Evolutionary conservation across 2,113 vertebrate genomes (phyloP), one percentile per base, ranked within the genome.

Genomic region (Pseudopodoces humilis): DNA sequence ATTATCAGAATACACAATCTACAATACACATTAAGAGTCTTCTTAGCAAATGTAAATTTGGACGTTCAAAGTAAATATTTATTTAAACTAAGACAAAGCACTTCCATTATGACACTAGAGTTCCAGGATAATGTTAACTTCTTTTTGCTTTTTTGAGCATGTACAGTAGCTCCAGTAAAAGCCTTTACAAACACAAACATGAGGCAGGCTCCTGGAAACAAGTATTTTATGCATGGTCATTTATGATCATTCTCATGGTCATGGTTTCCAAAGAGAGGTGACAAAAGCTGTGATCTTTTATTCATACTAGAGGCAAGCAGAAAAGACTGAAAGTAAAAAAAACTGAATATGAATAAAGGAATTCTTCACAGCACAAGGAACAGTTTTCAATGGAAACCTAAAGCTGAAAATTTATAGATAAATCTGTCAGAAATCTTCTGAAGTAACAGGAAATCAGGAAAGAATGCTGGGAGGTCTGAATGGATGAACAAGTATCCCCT

Each of bases 21-120:
- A 47, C 46, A 53, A 50, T 13, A 80, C 79, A 67, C 76, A 83
- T 67, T 81, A 93, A 43, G 43, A 85, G 52, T 70, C 78, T 79
- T 91, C 65, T 76, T 55, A 60, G 62, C 50, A 63, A 83, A 93
- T 64, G 71, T 68, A 93, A 88, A 94, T 92, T 90, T 88, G 64
- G 44, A 71, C 35, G 8, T 80, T 74, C 68, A 30, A 55, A 94
- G 82, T 90, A 96, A 95, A 91, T 60, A 95, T 95, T 96, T 95
- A 88, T 88, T 93, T 86, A 70, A 88, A 70, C 33, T 56, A 92
- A 90, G 64, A 94, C 68, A 93, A 94, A 95, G 79, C 71, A 80
- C 88, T 93, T 95, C 71, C 70, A 87, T 80, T 74, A 80, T 35
- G 50, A 86, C 71, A 77, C 47, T 23, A n/a, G 27, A 83, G 60